These are phyloP conservation scores for Copidosoma aretas DNA, from an alignment of 2,888 invertebrate species.

Conservation along the genomic window DNA sequence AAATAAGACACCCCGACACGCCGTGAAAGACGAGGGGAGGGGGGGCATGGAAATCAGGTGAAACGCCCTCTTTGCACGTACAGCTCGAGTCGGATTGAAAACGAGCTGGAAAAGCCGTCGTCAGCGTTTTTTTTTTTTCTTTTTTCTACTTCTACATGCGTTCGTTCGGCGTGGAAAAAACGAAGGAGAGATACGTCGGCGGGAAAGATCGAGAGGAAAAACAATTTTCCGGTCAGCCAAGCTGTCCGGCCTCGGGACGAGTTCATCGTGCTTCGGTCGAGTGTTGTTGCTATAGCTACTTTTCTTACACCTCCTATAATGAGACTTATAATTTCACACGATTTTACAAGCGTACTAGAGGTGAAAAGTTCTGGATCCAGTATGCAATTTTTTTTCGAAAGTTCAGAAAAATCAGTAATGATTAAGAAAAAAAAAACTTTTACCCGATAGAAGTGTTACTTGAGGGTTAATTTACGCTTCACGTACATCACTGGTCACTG, in stretches of 20 bases:
- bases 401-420: no score
- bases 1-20: background rate
- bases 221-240: slow-evolving; percentile 25
- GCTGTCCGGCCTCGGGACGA: background rate
- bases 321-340: no score
- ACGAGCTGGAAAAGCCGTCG: slow-evolving; percentile 15
- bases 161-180: background rate
- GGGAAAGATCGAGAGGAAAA: background rate
- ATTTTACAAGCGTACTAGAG: no score
- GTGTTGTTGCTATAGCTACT: no score
- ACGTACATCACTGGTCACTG: no score
- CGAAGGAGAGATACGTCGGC: background rate
- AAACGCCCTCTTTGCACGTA: slow-evolving; percentile 1
- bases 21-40: background rate
- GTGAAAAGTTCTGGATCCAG: no score
- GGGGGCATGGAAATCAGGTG: slow-evolving; percentile 6
- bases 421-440: no score
- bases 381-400: no score
- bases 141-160: background rate
- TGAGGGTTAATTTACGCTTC: no score
- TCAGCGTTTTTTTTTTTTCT: no score
- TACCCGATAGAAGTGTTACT: no score
- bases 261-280: slow-evolving; percentile 20
- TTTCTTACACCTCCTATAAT: no score
- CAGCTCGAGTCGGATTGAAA: slow-evolving; percentile 21